Evolutionary conservation across 2,113 vertebrate genomes (phyloP).

Genomic region (Misgurnus mizolepis): DNA sequence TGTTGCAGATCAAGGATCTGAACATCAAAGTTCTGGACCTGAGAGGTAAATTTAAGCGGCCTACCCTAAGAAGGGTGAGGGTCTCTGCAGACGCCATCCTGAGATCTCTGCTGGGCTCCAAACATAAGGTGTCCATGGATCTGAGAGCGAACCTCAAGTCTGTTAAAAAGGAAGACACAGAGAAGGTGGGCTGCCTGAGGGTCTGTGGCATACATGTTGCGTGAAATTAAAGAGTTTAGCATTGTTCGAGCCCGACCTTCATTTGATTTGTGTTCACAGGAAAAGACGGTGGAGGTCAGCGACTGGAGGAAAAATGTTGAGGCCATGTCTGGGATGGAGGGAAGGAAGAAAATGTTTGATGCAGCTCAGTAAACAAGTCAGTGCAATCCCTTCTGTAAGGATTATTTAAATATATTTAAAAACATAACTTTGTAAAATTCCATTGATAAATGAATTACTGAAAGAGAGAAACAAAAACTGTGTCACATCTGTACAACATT

Average conservation of each 20-base stretch:
- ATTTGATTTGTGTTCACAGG: constrained; percentile 64
- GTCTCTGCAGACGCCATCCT: constrained; percentile 96
- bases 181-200: constrained; percentile 81
- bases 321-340: constrained; percentile 95
- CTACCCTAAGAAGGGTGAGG: constrained; percentile 85
- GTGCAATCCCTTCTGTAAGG: background rate
- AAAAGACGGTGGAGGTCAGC: constrained; percentile 85
- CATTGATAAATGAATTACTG: no score
- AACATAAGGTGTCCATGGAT: constrained; percentile 98
- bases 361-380: constrained; percentile 64
- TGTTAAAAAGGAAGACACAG: constrained; percentile 96
- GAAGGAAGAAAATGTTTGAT: constrained; percentile 94
- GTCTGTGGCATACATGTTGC: background rate
- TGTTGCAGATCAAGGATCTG: constrained; percentile 88
- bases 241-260: background rate
- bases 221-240: background rate
- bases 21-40: constrained; percentile 94
- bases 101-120: constrained; percentile 92
- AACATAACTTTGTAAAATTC: no score
- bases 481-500: no score
- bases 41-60: constrained; percentile 94
- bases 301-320: constrained; percentile 98
- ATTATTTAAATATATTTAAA: no score
- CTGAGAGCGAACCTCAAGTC: constrained; percentile 95
- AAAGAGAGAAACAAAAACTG: no score